Base-by-base conservation (phyloP, 2,888 invertebrate species). In the Psococerastis gibbosa region DNA sequence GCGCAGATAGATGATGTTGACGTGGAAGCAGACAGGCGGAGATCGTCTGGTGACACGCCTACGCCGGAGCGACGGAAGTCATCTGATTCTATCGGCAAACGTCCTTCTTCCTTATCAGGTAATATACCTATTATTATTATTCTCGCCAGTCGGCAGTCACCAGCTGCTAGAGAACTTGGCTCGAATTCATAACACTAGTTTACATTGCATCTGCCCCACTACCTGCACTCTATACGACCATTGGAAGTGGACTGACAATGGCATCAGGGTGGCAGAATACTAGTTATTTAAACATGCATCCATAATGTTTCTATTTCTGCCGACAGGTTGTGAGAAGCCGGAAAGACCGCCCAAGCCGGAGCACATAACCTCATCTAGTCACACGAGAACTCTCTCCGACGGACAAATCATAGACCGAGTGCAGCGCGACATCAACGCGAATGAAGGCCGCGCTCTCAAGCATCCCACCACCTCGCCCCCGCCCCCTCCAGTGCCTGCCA, bases 271-370 rank as follows among this genome's bases (percentile, higher is more conserved):
- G n/a, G n/a, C n/a, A n/a, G n/a, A n/a, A n/a, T n/a, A n/a, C n/a
- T n/a, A n/a, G n/a, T n/a, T n/a, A n/a, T n/a, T n/a, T n/a, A n/a
- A n/a, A n/a, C n/a, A n/a, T n/a, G n/a, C n/a, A n/a, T n/a, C n/a
- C n/a, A n/a, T n/a, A n/a, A n/a, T n/a, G n/a, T n/a, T n/a, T n/a
- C n/a, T n/a, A n/a, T n/a, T n/a, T n/a, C n/a, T n/a, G n/a, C n/a
- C 9, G 15, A 16, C 20, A 38, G 38, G 38, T 38, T 5, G n/a
- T 5, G 38, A 50, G 9, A 53, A 52, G 44, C 51, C 52, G 15
- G 53, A 53, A 43, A 50, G 50, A 41, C 51, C 52, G 6, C 50
- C 50, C 34, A 54, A 53, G 44, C 52, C 53, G n/a, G 52, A 51
- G 32, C 35, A 44, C 17, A 31, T 50, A 9, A 32, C 47, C 33